Percentiles rank a stretch among this genome's conserved stretches.
Evolutionary conservation across 2,797 vertebrate species (phyloP).

Genomic region (Onychomys torridus): DNA sequence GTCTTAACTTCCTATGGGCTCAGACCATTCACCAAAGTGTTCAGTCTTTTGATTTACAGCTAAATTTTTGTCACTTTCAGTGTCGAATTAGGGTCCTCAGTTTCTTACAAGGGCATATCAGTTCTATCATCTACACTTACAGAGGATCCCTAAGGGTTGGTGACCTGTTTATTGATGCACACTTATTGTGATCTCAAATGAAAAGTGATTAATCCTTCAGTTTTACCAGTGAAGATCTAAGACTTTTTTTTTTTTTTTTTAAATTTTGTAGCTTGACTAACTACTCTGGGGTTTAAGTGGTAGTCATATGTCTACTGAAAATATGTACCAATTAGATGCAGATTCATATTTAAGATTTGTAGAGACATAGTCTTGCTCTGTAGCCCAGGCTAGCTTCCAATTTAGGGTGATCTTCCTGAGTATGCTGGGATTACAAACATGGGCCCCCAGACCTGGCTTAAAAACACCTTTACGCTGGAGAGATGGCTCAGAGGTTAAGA

Average conservation of each 20-base stretch:
- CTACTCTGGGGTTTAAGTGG: neutral
- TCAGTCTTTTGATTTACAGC: neutral
- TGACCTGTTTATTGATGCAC: neutral
- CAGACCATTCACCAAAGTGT: neutral
- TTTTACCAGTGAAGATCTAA: neutral
- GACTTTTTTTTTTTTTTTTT: neutral
- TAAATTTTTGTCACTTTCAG: slow-evolving; percentile 12
- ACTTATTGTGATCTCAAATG: neutral
- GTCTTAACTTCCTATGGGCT: neutral
- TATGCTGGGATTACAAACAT: neutral
- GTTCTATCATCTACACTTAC: neutral
- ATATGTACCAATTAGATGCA: slow-evolving; percentile 9
- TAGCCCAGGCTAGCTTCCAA: neutral
- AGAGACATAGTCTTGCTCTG: neutral
- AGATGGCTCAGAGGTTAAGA: too few species aligned
- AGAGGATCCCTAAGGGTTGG: neutral
- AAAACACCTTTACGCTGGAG: neutral
- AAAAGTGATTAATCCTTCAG: neutral
- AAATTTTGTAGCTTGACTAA: slow-evolving; percentile 17
- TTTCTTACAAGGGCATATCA: slow-evolving; percentile 22
- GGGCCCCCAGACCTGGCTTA: neutral
- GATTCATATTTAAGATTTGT: slow-evolving; percentile 20
- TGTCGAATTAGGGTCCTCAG: neutral
- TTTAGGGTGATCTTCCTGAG: neutral
- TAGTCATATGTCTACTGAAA: slow-evolving; percentile 36